Evolutionary conservation across 2,113 vertebrate genomes (phyloP), one percentile per base, ranked within the genome.

Genomic region (Psettodes erumei): DNA sequence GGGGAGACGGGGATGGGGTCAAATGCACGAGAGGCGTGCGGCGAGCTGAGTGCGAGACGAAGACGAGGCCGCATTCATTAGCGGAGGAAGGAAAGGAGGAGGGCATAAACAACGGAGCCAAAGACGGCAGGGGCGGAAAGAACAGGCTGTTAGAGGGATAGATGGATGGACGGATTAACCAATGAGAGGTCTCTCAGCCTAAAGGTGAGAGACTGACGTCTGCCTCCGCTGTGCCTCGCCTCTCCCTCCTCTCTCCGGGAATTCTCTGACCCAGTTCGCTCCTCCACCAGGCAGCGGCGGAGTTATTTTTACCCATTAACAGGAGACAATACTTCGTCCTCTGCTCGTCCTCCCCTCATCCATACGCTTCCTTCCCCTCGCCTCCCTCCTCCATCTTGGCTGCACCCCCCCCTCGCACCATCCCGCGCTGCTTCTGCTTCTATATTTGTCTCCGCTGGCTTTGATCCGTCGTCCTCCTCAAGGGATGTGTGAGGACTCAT

Each of bases 291-390:
- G 83, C 90, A 91, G 88, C 89, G 85, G 84, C 79, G 82, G 84
- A 92, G 91, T 92, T 93, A 93, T 94, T 94, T 94, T 94, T 93
- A 93, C 82, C 88, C 91, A 90, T 91, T 92, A 92, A 88, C 88
- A 84, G 56, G 86, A 91, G 89, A 93, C 90, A 90, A 90, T 90
- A 88, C 84, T 75, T 82, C 83, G 88, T 88, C 90, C 90, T 92
- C 84, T 88, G 55, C 75, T 74, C 45, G 85, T 87, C 85, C 86
- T 90, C 82, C 51, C 56, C 35, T 79, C 77, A 60, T 90, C 73
- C 19, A 4, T 56, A 64, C 23, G 63, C 80, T 65, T 79, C 62
- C 72, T 56, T 76, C 60, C 7, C 5, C 60, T 73, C 45, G 23
- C 73, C 75, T 59, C 63, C 53, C 76, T 83, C 80, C 77, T 73